A percentile compares a stretch with the other conserved stretches of the same genome.
Evolutionary conservation across 2,888 invertebrate species (phyloP).

Genomic region (Catotricha subobsoleta): DNA sequence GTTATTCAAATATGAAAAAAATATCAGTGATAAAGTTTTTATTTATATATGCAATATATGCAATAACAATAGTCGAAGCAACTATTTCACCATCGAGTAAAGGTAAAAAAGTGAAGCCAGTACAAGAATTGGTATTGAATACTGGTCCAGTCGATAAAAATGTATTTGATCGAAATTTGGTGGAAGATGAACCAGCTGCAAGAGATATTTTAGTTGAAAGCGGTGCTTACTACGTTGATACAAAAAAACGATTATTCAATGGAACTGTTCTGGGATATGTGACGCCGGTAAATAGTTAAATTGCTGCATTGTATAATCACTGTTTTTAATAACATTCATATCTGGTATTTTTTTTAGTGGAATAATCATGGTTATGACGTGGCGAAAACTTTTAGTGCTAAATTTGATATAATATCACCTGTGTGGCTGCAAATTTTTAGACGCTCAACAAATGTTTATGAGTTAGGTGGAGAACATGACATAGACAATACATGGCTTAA

Average conservation of each 20-base stretch:
- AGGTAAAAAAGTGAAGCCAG: conserved; percentile 16
- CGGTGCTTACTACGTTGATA: conserved; percentile 54
- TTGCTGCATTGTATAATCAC: background rate
- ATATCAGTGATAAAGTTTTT: no score
- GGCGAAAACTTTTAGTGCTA: conserved; percentile 72
- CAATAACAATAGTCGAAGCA: no score
- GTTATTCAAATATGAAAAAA: no score
- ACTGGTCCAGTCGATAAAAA: conserved; percentile 40
- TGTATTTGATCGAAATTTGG: conserved; percentile 52
- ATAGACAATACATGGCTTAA: conserved; percentile 70
- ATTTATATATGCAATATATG: no score
- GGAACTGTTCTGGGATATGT: conserved; percentile 75
- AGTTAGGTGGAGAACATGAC: conserved; percentile 59
- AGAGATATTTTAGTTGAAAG: conserved; percentile 62
- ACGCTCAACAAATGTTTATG: conserved; percentile 41
- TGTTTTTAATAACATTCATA: conserved; percentile 4
- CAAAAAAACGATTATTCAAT: conserved; percentile 42
- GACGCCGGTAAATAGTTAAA: conserved; percentile 56
- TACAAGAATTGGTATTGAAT: conserved; percentile 18
- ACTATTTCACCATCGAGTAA: conserved; percentile 21
- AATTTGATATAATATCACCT: conserved; percentile 81
- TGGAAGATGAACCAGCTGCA: conserved; percentile 44
- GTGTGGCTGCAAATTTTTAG: conserved; percentile 82
- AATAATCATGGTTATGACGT: conserved; percentile 86
- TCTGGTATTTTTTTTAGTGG: conserved; percentile 49